phyloP scores from a whole-genome alignment of 2,888 invertebrate species.

The Lasioglossum figueresi region DNA sequence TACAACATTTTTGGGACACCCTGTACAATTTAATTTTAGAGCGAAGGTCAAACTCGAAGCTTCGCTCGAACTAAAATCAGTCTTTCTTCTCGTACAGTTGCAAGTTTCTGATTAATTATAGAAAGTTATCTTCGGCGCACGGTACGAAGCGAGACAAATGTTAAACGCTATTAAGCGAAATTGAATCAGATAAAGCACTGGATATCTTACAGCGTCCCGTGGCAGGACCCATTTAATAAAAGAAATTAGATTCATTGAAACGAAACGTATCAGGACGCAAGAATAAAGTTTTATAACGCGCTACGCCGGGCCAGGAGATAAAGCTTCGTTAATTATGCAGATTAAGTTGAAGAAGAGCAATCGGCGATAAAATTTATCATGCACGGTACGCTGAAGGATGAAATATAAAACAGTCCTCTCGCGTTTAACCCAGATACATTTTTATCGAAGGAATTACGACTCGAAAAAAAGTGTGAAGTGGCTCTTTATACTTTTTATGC shows the following conservation, averaged over 20 bases:
- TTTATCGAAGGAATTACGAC: constrained; percentile 55
- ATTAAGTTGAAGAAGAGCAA: constrained; percentile 44
- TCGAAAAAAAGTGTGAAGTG: constrained; percentile 39
- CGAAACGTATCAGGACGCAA: constrained; percentile 4
- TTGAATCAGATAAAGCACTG: neutral
- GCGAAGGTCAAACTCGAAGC: neutral
- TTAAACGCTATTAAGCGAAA: neutral
- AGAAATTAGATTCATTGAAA: constrained; percentile 2
- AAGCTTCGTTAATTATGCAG: constrained; percentile 51
- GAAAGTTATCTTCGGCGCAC: neutral
- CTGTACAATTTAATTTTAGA: neutral
- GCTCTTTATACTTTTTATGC: constrained; percentile 44
- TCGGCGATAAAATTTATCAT: constrained; percentile 47
- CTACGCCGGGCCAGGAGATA: constrained; percentile 16
- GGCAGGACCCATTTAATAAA: neutral
- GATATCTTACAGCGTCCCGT: neutral
- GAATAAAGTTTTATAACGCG: constrained; percentile 9
- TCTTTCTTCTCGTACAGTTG: neutral
- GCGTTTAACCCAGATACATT: constrained; percentile 53
- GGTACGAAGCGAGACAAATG: neutral
- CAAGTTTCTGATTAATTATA: neutral
- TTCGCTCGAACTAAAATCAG: neutral
- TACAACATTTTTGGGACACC: no score
- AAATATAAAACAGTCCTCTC: constrained; percentile 45
- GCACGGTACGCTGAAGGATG: constrained; percentile 35